phyloP scores from a whole-genome alignment of 2,113 vertebrate genomes.

The Nanorana parkeri region DNA sequence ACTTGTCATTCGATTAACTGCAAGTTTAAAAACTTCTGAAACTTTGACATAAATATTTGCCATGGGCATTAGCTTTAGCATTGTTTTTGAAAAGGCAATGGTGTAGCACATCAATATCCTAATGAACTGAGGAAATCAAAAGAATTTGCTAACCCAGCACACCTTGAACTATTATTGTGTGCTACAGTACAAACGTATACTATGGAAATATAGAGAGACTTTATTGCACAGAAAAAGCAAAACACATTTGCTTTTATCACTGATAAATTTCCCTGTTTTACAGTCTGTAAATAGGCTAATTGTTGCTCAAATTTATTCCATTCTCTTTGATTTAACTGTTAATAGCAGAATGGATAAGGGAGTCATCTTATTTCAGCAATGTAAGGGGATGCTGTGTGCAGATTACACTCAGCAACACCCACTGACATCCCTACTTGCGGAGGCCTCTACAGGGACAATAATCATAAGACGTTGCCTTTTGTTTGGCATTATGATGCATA shows the following conservation, averaged over 20 bases:
- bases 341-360: constrained; percentile 50
- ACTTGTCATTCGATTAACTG: no score
- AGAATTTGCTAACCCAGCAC: no score
- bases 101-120: no score
- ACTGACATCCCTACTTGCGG: constrained; percentile 65
- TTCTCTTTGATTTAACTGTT: constrained; percentile 43
- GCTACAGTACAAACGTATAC: no score
- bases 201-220: no score
- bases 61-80: no score
- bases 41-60: no score
- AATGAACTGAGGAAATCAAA: no score
- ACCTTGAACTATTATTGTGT: no score
- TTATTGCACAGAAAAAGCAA: not conserved
- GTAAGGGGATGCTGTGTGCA: constrained; percentile 58
- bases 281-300: constrained; percentile 11
- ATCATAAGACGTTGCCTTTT: constrained; percentile 71
- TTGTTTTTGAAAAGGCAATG: no score
- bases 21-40: no score
- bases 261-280: not conserved
- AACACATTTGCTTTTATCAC: constrained; percentile 6
- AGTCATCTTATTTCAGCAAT: constrained; percentile 58
- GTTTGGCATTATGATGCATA: constrained; percentile 76
- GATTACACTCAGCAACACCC: constrained; percentile 66
- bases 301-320: constrained; percentile 29
- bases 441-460: constrained; percentile 76